Base-by-base conservation (phyloP, 2,113 vertebrate genomes). In the Chunga burmeisteri region DNA sequence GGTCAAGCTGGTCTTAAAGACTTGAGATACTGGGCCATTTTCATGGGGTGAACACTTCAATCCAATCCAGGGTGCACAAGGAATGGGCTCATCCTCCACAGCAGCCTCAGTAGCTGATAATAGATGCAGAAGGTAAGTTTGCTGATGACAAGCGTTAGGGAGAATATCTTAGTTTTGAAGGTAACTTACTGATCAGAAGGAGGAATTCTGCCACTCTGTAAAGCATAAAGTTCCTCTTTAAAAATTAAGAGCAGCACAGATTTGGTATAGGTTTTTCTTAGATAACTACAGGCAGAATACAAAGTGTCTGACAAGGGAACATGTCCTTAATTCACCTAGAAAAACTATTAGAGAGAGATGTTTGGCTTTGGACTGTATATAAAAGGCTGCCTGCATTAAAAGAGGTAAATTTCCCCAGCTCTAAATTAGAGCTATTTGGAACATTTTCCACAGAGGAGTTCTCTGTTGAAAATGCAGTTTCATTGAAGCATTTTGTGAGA, bases 371-470 rank as follows among this genome's bases (percentile, higher is more conserved):
- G 88, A 94, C 84, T 87, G 78, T 73, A 90, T 85, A 94, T 94
- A 96, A 96, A 97, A 95, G 81, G 91, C 81, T 95, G 95, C 81
- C 89, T 93, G 87, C 86, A 94, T 95, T 96, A 94, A 87, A 89
- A 94, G 83, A 87, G 91, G 93, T 85, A 95, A 91, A 96, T 90
- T 95, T 96, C 18, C 81, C 89, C 78, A 63, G 85, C 90, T 90
- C 86, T 92, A 93, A 97, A 95, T 96, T 97, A 90, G 95, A 97
- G 93, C 94, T 93, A 93, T 96, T 96, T 96, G 93, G 95, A 95
- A 97, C 91, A 89, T 94, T 95, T 95, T 95, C 63, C 86, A 91
- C 79, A 82, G 94, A 94, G 95, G 94, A 95, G 95, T 96, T 97
- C 81, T 91, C 91, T 95, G 94, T 97, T 95, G 94, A 96, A 96